These are phyloP conservation scores for Emydocephalus ijimae DNA, from an alignment of 2,113 vertebrate species.

Conservation along the genomic window DNA sequence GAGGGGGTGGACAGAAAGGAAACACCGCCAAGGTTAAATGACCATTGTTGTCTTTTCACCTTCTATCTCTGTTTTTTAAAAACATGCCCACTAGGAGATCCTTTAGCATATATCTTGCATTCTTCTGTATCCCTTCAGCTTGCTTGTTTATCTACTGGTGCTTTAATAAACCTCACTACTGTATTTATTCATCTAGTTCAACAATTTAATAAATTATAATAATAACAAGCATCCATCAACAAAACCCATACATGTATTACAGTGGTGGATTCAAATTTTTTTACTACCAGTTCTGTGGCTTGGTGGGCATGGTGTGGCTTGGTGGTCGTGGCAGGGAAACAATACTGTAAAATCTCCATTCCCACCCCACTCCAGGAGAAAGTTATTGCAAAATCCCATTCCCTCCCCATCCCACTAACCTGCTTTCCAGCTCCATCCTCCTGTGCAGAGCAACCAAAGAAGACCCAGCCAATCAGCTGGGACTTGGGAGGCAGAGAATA, in stretches of 20 bases:
- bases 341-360: no score
- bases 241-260: background rate
- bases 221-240: background rate
- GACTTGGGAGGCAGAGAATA: no score
- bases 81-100: constrained; percentile 22
- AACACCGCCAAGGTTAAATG: background rate
- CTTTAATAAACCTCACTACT: background rate
- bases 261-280: no score
- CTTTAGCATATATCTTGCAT: background rate
- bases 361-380: no score
- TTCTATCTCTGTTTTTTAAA: background rate
- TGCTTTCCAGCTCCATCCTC: no score
- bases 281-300: no score
- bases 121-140: constrained; percentile 4
- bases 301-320: no score
- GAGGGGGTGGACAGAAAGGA: constrained; percentile 9
- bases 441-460: no score
- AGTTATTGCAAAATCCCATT: no score
- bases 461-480: no score
- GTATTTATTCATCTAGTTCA: background rate
- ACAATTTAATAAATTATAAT: background rate
- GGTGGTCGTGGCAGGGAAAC: no score
- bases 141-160: background rate
- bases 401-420: no score
- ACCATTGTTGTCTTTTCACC: background rate